Evolutionary conservation across 2,888 invertebrate species (phyloP).

Genomic region (Ctena decussata): DNA sequence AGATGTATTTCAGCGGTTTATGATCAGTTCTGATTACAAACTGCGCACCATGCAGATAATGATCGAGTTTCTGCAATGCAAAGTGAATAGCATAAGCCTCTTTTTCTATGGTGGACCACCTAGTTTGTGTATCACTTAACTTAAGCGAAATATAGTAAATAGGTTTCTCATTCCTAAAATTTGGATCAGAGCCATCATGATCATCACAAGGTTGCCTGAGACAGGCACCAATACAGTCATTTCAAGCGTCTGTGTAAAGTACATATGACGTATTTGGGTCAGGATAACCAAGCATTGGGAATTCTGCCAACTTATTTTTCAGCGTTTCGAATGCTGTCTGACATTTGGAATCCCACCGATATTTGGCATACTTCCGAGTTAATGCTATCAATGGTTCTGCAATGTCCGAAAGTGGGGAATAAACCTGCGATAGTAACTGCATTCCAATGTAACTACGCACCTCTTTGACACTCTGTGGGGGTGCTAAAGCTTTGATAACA

Average conservation of each 20-base stretch:
- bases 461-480: conserved; percentile 27
- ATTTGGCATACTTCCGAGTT: conserved; percentile 27
- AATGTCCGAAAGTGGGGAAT: conserved; percentile 41
- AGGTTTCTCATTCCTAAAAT: conserved; percentile 11
- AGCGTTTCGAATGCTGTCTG: no score
- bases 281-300: conserved; percentile 9
- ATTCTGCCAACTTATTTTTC: not conserved
- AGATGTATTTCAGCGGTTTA: conserved; percentile 36
- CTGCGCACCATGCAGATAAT: not conserved
- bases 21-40: conserved; percentile 37
- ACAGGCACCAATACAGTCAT: conserved; percentile 22
- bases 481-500: conserved; percentile 30
- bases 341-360: no score
- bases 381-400: conserved; percentile 37
- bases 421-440: conserved; percentile 36
- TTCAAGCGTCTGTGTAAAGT: conserved; percentile 16
- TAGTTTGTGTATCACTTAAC: no score
- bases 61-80: conserved; percentile 30
- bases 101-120: no score
- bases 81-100: conserved; percentile 22
- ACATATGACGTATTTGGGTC: conserved; percentile 12
- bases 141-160: conserved; percentile 6
- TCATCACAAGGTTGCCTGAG: not conserved
- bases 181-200: not conserved
- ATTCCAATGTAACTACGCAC: conserved; percentile 22